phyloP scores from a whole-genome alignment of 2,113 vertebrate species.

The Hucho hucho region DNA sequence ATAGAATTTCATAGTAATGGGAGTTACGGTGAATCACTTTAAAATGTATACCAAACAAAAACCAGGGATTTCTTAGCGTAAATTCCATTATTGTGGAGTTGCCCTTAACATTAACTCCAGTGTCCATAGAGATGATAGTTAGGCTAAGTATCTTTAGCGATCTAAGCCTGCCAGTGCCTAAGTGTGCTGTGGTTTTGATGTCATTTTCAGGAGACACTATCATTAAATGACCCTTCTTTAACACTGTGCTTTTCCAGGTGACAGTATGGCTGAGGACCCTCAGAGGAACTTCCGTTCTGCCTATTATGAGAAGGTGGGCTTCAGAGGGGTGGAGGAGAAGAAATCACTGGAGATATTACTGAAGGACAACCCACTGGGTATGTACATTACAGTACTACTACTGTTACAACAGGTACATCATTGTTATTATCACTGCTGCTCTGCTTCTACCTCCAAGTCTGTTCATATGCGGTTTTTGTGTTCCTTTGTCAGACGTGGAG shows the following conservation, averaged over 20 bases:
- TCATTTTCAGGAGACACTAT: no score
- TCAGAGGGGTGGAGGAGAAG: conserved; percentile 97
- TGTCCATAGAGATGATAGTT: no score
- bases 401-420: background rate
- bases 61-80: no score
- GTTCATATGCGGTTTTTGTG: background rate
- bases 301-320: conserved; percentile 97
- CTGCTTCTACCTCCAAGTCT: background rate
- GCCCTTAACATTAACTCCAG: no score
- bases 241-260: conserved; percentile 29
- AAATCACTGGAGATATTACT: conserved; percentile 94
- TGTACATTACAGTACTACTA: background rate
- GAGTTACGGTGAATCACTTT: no score
- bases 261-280: conserved; percentile 89
- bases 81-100: no score
- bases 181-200: no score
- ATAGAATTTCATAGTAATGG: no score
- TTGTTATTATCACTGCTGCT: background rate
- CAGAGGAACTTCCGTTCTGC: conserved; percentile 97
- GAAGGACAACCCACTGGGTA: conserved; percentile 92
- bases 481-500: conserved; percentile 83
- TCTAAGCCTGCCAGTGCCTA: no score
- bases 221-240: no score
- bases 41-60: no score
- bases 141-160: no score